Evolutionary conservation across 2,888 invertebrate genomes (phyloP).

Genomic region (Sphecodes monilicornis): DNA sequence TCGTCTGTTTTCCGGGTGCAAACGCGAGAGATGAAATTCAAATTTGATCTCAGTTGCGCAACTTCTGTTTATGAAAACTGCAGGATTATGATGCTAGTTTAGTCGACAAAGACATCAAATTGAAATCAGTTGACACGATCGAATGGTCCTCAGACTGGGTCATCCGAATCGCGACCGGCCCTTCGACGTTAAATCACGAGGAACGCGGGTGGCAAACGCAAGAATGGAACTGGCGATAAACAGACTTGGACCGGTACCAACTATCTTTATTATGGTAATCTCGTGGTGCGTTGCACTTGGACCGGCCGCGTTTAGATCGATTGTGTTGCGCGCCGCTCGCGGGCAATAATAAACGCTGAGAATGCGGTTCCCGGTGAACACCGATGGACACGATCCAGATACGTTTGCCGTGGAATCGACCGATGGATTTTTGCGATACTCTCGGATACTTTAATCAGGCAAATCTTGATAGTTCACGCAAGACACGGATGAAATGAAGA

Average conservation of each 20-base stretch:
- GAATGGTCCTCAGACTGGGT: neutral
- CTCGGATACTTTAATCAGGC: too few relatives aligned
- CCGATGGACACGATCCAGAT: neutral
- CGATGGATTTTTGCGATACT: neutral
- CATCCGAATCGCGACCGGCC: neutral
- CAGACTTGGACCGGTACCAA: slow-evolving; percentile 67
- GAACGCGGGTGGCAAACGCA: neutral
- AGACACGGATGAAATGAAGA: too few relatives aligned
- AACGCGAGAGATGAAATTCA: neutral
- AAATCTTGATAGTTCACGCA: neutral
- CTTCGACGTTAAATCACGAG: neutral
- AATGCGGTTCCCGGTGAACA: neutral
- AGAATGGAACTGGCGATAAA: slow-evolving; percentile 64
- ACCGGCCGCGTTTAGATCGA: slow-evolving; percentile 62
- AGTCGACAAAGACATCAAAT: neutral
- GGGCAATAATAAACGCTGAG: slow-evolving; percentile 13
- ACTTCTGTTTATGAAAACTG: neutral
- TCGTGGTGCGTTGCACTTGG: slow-evolving; percentile 61
- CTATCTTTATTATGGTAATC: slow-evolving; percentile 72
- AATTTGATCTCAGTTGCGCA: neutral
- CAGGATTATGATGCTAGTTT: neutral
- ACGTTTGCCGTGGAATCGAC: neutral
- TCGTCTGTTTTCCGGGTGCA: neutral
- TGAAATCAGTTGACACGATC: neutral
- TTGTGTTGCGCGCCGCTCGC: slow-evolving; percentile 52